Evolutionary conservation across 2,113 vertebrate genomes (phyloP), one percentile per base, ranked within the genome.

Genomic region (Peromyscus californicus): DNA sequence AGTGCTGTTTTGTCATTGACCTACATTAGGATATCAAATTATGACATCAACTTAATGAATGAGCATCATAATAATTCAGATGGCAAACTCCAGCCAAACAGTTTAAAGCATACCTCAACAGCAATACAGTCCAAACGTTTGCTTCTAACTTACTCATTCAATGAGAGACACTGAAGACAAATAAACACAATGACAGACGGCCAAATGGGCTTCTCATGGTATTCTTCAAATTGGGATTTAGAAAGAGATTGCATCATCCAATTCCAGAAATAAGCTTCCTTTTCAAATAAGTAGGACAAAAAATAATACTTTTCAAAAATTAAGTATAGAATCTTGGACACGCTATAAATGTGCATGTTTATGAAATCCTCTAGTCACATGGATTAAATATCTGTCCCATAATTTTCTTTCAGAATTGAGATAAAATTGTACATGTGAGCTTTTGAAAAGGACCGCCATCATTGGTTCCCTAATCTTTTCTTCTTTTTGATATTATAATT

Each of bases 1-100:
- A 96, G 70, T 93, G 74, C n/a, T 93, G 65, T 76, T 97, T 93
- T 97, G 90, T 86, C 96, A 94, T 72, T 96, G 96, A 97, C 94
- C 96, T 97, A 94, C 88, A 97, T 96, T 93, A 96, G 51, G 76
- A 67, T 74, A 96, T 97, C 94, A 97, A 97, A 90, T 93, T 92
- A 85, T 95, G 85, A 94, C 76, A 96, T 91, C 31, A 97, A 88
- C 89, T 94, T 96, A 97, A 94, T 91, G 67, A 39, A 59, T 76
- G 45, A 42, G 92, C 69, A 94, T 70, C 85, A 93, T 79, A 90
- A 86, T 83, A 97, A 96, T 90, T 89, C 87, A 93, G 54, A 67
- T 80, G 75, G 48, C 1, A 84, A 45, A 31, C 69, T 72, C 24
- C 4, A 84, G 80, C 11, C 42, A 93, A 87, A 95, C 26, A 96